These are phyloP conservation scores for Odontomyia ornata DNA, from an alignment of 2,888 invertebrate genomes.

Conservation along the genomic window DNA sequence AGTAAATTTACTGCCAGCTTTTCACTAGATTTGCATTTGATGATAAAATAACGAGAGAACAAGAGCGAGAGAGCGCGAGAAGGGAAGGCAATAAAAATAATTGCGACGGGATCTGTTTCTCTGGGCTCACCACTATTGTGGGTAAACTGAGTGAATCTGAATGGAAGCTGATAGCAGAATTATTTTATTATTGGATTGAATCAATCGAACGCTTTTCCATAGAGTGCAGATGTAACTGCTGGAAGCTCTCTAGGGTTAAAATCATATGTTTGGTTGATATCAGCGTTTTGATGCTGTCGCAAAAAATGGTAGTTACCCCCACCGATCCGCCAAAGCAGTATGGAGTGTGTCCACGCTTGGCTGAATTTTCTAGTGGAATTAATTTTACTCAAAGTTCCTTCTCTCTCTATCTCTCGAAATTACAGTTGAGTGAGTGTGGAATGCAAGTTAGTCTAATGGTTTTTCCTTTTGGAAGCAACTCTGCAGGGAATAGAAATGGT, in stretches of 20 bases:
- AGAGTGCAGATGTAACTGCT: neutral
- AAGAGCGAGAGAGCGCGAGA: neutral
- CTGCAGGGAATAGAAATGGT: neutral
- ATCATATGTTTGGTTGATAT: neutral
- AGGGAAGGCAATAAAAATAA: neutral
- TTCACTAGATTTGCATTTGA: conserved; percentile 13
- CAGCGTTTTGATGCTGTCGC: neutral
- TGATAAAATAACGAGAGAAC: neutral
- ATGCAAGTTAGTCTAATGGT: neutral
- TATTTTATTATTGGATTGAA: neutral
- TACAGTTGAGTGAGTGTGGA: neutral
- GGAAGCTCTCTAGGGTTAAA: neutral
- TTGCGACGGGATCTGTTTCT: neutral
- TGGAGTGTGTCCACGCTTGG: neutral
- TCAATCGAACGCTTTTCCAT: too few relatives aligned
- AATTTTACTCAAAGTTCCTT: conserved; percentile 15
- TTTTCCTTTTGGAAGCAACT: neutral
- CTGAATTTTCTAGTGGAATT: conserved; percentile 16
- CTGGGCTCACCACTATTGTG: too few relatives aligned
- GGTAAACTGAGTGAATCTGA: neutral
- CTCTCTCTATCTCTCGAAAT: neutral
- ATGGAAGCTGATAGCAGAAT: neutral
- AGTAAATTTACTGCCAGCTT: neutral
- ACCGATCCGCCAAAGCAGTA: neutral
- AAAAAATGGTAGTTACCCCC: neutral